These are phyloP conservation scores for Parapristionchus giblindavisi DNA, from an alignment of 2,888 invertebrate species.

Conservation along the genomic window DNA sequence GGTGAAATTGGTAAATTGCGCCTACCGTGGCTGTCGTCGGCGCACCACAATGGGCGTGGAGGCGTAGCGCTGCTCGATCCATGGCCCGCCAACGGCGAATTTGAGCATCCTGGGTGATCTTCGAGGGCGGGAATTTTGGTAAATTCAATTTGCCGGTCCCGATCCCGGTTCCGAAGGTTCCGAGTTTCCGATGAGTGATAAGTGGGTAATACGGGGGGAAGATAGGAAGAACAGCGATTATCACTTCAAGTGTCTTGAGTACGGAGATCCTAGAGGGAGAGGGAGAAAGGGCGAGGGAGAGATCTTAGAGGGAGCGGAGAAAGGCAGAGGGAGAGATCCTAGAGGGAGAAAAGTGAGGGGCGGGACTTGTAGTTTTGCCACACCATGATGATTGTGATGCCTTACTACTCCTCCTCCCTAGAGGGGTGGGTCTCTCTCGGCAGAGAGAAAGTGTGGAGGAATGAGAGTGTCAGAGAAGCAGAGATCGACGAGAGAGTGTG, in stretches of 20 bases:
- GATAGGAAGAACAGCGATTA: conserved; percentile 16
- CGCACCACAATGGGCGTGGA: conserved; percentile 24
- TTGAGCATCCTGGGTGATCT: conserved; percentile 18
- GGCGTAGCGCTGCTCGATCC: conserved; percentile 26
- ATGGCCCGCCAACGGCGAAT: conserved; percentile 38
- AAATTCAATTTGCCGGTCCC: conserved; percentile 10
- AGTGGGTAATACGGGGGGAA: conserved; percentile 15
- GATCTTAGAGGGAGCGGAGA: conserved; percentile 6
- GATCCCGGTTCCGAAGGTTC: no score
- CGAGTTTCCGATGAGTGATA: no score
- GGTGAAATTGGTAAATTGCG: background rate
- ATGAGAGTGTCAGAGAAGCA: conserved; percentile 15
- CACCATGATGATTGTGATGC: background rate
- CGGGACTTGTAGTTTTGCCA: background rate
- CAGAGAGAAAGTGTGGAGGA: background rate
- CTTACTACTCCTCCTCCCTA: background rate
- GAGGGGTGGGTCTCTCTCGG: conserved; percentile 10
- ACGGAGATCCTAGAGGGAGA: conserved; percentile 3
- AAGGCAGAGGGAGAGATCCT: background rate
- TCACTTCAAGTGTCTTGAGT: conserved; percentile 16
- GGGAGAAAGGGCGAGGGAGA: background rate
- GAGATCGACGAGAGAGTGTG: conserved; percentile 6
- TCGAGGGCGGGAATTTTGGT: conserved; percentile 5
- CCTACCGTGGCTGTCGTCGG: conserved; percentile 17
- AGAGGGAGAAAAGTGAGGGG: background rate